phyloP scores from a whole-genome alignment of 2,888 invertebrate species.

The Eupithecia tripunctaria region DNA sequence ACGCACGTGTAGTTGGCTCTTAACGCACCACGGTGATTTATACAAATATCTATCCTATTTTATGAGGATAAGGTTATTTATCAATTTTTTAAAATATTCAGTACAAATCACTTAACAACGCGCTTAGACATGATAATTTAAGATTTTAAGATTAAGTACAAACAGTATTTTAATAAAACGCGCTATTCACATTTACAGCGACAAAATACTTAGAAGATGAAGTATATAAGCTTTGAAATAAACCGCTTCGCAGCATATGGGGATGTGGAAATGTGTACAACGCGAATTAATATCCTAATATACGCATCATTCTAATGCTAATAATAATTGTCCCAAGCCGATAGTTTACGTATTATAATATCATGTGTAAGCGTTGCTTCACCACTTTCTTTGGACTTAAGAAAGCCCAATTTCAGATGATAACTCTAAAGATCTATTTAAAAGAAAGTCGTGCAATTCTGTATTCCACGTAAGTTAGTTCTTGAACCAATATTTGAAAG shows the following conservation, averaged over 20 bases:
- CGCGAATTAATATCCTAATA: constrained; percentile 6
- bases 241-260: background rate
- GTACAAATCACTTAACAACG: constrained; percentile 31
- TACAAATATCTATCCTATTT: constrained; percentile 37
- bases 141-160: constrained; percentile 30
- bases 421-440: background rate
- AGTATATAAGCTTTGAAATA: background rate
- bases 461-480: background rate
- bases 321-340: constrained; percentile 15
- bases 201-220: background rate
- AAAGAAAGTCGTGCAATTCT: background rate
- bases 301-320: constrained; percentile 17
- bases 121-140: constrained; percentile 27
- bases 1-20: constrained; percentile 36
- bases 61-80: constrained; percentile 17
- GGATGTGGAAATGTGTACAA: background rate
- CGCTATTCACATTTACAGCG: background rate
- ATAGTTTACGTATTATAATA: constrained; percentile 1
- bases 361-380: constrained; percentile 24
- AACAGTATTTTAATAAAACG: constrained; percentile 21
- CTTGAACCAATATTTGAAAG: background rate
- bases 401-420: background rate
- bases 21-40: constrained; percentile 45
- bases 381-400: background rate
- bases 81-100: constrained; percentile 16